Base-by-base conservation (phyloP, 2,113 vertebrate genomes). In the Scortum barcoo region DNA sequence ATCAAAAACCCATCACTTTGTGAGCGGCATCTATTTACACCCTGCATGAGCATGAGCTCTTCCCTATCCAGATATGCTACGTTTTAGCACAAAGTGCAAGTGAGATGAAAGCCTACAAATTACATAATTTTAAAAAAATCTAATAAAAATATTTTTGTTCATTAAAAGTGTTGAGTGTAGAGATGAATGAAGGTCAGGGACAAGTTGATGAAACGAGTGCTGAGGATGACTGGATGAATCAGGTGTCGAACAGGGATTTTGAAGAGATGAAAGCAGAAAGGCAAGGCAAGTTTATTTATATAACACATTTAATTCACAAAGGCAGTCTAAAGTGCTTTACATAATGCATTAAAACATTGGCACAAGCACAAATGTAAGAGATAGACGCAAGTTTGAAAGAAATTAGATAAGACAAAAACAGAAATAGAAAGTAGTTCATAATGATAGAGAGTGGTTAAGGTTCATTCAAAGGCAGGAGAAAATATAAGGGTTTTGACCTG, bases 201-300 rank as follows among this genome's bases (percentile, higher is more conserved):
- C 80, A 66, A 67, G 48, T 11, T 89, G 53, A 63, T 73, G 67
- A 71, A 72, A 24, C 33, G 44, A 84, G 30, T 33, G 63, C 58
- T 14, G 48, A 70, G 51, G 28, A 87, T 56, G 58, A 69, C 40
- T 51, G 26, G 65, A 48, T 80, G 68, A 44, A 61, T 75, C 9
- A 7, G 36, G 51, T 78, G 61, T 74, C 24, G 28, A 74, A 84
- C 57, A 62, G 74, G 81, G 77, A 81, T 56, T 68, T 69, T 62
- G 68, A 78, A 53, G 20, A 85, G 76, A 88, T 80, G 80, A 88
- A 88, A 87, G 84, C 51, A 44, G 51, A 38, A 13, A 74, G 53
- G 53, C 62, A 61, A 79, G 72, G 66, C 50, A 7, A 58, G 77
- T 81, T 85, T 81, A 84, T 89, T 86, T 87, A 80, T 82, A 62